Percentiles rank a stretch among this genome's conserved stretches.
Evolutionary conservation across 1,140 invertebrate genomes (phyloP).

Genomic region (Aphaenogaster ashmeadi): DNA sequence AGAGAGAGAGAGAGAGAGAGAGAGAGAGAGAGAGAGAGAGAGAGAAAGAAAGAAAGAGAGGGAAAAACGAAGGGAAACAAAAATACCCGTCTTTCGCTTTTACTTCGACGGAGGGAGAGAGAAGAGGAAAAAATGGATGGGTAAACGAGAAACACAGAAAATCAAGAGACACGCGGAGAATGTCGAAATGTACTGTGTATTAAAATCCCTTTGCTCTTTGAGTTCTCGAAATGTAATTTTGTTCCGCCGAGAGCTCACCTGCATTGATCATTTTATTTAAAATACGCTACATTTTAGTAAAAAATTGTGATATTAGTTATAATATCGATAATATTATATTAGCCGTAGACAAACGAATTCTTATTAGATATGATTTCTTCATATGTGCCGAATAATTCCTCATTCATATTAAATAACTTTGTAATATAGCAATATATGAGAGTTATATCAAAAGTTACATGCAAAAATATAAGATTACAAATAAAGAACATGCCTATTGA

Average conservation of each 20-base stretch:
- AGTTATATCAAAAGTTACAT: neutral
- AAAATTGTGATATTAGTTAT: neutral
- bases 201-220: conserved; percentile 63
- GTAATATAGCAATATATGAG: neutral
- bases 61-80: conserved; percentile 76
- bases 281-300: conserved; percentile 25
- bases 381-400: neutral
- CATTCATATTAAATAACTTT: neutral
- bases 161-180: conserved; percentile 66
- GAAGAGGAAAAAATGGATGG: conserved; percentile 67
- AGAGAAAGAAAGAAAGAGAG: neutral
- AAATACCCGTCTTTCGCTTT: conserved; percentile 72
- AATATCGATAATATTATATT: neutral
- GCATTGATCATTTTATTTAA: conserved; percentile 14
- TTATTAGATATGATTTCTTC: neutral
- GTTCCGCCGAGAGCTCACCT: neutral
- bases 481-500: neutral
- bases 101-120: neutral
- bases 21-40: neutral
- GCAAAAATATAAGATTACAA: neutral
- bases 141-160: conserved; percentile 71
- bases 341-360: neutral
- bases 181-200: conserved; percentile 70
- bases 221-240: conserved; percentile 55
- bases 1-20: conserved; percentile 19